These are phyloP conservation scores for Penaeus indicus DNA, from an alignment of 1,140 invertebrate genomes.

Conservation along the genomic window DNA sequence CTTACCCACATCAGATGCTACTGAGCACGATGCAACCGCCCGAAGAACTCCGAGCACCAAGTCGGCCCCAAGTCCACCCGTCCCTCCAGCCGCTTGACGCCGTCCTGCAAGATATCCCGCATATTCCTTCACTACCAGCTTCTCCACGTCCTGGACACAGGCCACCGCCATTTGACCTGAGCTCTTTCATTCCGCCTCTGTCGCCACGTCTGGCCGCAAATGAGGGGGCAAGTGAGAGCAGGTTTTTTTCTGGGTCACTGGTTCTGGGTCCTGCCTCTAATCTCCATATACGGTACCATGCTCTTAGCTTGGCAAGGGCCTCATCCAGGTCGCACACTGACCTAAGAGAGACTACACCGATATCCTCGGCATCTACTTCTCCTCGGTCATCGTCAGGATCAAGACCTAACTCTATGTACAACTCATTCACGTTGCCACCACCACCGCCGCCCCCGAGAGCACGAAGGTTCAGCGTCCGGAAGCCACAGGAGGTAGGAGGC, in stretches of 20 bases:
- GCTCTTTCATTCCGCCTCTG: constrained; percentile 63
- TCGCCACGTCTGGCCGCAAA: constrained; percentile 13
- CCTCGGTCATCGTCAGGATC: constrained; percentile 36
- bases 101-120: constrained; percentile 29
- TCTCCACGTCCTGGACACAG: constrained; percentile 50
- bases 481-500: constrained; percentile 55
- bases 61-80: constrained; percentile 11
- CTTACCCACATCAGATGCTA: constrained; percentile 61
- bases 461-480: constrained; percentile 54
- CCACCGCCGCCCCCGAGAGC: constrained; percentile 48
- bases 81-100: constrained; percentile 36
- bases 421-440: constrained; percentile 57
- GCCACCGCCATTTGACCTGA: constrained; percentile 63
- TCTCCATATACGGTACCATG: constrained; percentile 62
- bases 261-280: constrained; percentile 38
- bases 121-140: constrained; percentile 33
- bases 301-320: constrained; percentile 58
- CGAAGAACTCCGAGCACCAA: constrained; percentile 44
- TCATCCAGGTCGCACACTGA: constrained; percentile 65
- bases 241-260: constrained; percentile 28
- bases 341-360: constrained; percentile 46
- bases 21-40: constrained; percentile 65
- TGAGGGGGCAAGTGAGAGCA: constrained; percentile 1
- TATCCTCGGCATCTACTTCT: constrained; percentile 38
- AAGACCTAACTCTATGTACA: constrained; percentile 50